These are phyloP conservation scores for Heliconius hortense DNA, from an alignment of 2,888 invertebrate genomes.

Conservation along the genomic window DNA sequence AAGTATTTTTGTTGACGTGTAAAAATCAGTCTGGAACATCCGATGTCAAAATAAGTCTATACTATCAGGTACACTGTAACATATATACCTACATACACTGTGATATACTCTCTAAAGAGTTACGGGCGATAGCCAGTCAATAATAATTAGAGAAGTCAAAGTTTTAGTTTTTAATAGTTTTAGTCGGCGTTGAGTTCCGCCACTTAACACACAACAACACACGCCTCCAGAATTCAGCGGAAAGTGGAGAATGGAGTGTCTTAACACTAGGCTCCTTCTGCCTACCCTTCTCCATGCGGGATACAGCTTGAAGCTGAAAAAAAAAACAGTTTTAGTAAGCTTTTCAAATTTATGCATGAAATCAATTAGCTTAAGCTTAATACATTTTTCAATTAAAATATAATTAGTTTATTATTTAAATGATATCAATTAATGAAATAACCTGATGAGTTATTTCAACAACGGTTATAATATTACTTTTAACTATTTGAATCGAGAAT, in stretches of 20 bases:
- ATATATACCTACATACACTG: not conserved
- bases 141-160: not conserved
- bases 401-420: conserved; percentile 8
- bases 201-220: too few species aligned
- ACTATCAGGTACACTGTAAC: too few species aligned
- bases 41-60: too few species aligned
- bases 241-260: too few species aligned
- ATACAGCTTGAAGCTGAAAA: too few species aligned
- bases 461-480: not conserved
- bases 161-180: too few species aligned
- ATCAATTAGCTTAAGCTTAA: not conserved
- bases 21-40: too few species aligned
- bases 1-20: too few species aligned
- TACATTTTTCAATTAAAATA: not conserved
- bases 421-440: not conserved
- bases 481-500: not conserved
- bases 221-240: too few species aligned
- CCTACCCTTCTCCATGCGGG: too few species aligned
- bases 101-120: not conserved
- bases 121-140: not conserved
- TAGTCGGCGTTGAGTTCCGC: too few species aligned
- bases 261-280: too few species aligned
- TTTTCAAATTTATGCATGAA: not conserved
- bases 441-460: not conserved
- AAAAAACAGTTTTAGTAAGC: not conserved